Percentiles rank a stretch among this genome's conserved stretches.
Conservation (phyloP, 2,113 vertebrate genomes). For the Hipposideros armiger region DNA sequence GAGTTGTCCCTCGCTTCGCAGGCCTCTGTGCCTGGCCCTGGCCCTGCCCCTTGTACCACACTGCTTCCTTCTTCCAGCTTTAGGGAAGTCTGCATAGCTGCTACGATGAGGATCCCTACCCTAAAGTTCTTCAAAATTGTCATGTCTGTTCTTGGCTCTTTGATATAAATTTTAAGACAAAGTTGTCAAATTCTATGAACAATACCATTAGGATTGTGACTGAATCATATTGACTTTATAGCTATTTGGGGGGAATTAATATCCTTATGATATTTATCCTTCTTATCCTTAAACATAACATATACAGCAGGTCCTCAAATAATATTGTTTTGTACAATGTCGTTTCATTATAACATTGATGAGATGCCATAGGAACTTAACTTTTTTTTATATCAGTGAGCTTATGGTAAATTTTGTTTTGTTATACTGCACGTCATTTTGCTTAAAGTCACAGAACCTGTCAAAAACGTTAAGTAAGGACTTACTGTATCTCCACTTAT, state of each 20-base stretch:
- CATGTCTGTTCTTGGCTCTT: neutral
- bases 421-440: neutral
- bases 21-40: neutral
- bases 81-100: neutral
- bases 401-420: neutral
- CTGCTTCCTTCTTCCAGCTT: neutral
- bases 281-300: neutral
- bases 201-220: neutral
- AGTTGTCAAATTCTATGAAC: neutral
- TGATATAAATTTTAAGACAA: neutral
- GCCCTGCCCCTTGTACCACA: too few species aligned
- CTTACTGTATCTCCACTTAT: neutral
- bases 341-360: neutral
- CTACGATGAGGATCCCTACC: neutral
- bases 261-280: neutral
- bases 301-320: neutral
- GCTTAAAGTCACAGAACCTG: neutral
- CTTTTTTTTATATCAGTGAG: neutral
- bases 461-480: neutral
- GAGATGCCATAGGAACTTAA: neutral
- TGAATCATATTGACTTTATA: neutral
- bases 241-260: neutral
- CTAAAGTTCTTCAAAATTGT: neutral
- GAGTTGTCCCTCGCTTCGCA: neutral
- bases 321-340: neutral